A percentile compares a stretch with the other conserved stretches of the same genome.
Evolutionary conservation across 2,797 vertebrate species (phyloP).

Genomic region (Enteromius argenteus): DNA sequence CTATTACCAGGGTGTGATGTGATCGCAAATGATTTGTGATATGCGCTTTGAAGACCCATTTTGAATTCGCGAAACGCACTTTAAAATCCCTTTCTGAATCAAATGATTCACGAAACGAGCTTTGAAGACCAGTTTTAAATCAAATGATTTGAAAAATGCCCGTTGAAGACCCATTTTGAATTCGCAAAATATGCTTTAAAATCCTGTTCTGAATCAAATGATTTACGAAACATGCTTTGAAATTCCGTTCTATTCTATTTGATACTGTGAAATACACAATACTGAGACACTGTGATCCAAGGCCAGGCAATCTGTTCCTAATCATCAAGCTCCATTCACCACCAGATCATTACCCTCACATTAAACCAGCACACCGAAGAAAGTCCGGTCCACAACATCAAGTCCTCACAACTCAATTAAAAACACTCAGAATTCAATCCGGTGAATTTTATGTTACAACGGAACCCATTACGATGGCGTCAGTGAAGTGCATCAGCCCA

Average conservation of each 20-base stretch:
- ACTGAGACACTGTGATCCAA: background rate
- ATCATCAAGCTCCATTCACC: slow-evolving; percentile 9
- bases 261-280: background rate
- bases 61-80: too few relatives aligned
- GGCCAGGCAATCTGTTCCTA: slow-evolving; percentile 9
- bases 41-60: too few relatives aligned
- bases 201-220: background rate
- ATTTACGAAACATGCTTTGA: too few relatives aligned
- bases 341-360: slow-evolving; percentile 14
- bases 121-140: too few relatives aligned
- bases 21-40: too few relatives aligned
- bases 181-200: too few relatives aligned
- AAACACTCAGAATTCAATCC: slow-evolving; percentile 27
- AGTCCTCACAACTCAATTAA: slow-evolving; percentile 16
- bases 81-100: too few relatives aligned
- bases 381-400: slow-evolving; percentile 1
- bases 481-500: slow-evolving; percentile 20
- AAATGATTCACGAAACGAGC: too few relatives aligned
- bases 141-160: too few relatives aligned
- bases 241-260: too few relatives aligned
- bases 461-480: slow-evolving; percentile 10
- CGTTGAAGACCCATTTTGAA: too few relatives aligned
- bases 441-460: background rate
- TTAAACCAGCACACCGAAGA: background rate
- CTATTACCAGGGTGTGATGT: too few relatives aligned